These are phyloP conservation scores for Chamaetylas fuelleborni DNA, from an alignment of 2,113 vertebrate species.

Conservation along the genomic window DNA sequence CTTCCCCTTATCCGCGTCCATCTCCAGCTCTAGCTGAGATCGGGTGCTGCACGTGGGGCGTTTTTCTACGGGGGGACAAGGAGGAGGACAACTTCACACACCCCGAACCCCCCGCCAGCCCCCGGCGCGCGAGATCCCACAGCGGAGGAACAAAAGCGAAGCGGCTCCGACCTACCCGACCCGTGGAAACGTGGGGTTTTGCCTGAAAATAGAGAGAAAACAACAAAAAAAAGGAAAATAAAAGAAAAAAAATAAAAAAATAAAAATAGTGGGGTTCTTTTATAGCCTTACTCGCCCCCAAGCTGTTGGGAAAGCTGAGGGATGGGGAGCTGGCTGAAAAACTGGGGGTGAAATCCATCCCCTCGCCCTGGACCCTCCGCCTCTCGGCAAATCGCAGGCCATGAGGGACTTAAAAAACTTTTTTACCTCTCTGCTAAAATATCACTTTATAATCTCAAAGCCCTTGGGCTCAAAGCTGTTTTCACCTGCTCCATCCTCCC, in stretches of 20 bases:
- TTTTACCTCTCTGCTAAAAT: conserved; percentile 28
- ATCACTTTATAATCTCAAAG: neutral
- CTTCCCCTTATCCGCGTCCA: conserved; percentile 63
- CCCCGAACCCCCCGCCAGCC: conserved; percentile 54
- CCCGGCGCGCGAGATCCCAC: conserved; percentile 30
- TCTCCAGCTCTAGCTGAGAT: conserved; percentile 66
- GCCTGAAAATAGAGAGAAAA: conserved; percentile 39
- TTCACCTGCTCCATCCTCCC: neutral
- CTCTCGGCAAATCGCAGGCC: neutral
- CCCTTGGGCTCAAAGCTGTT: neutral
- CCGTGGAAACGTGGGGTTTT: conserved; percentile 30
- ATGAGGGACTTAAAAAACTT: conserved; percentile 28
- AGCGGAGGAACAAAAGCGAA: conserved; percentile 56
- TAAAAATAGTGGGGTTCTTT: neutral
- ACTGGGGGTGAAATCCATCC: neutral
- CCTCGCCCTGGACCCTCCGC: neutral
- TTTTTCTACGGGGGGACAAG: conserved; percentile 62
- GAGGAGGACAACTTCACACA: conserved; percentile 61
- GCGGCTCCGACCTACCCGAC: conserved; percentile 51
- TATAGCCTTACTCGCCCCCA: neutral
- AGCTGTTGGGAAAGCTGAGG: neutral
- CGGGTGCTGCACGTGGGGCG: conserved; percentile 62
- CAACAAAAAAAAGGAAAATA: neutral
- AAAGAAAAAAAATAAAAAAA: neutral
- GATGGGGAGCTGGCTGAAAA: conserved; percentile 31